Conservation (phyloP, 2,888 invertebrate genomes). For the Nomada lathburiana region DNA sequence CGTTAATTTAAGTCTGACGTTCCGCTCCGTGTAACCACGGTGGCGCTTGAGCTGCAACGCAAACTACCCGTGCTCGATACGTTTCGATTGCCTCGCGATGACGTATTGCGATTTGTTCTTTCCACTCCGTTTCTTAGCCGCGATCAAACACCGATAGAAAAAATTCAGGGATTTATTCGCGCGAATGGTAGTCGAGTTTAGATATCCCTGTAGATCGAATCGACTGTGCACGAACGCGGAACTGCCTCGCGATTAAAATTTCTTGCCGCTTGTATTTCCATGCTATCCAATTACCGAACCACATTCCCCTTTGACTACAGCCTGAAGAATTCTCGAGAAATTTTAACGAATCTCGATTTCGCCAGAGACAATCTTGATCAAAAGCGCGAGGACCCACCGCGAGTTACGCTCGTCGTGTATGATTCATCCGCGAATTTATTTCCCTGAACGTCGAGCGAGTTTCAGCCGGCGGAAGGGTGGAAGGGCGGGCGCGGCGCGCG, state of each 20-base stretch:
- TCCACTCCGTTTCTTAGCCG: no score
- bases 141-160: no score
- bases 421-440: slow-evolving; percentile 46
- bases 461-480: slow-evolving; percentile 14
- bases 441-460: neutral
- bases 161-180: no score
- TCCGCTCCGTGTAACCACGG: slow-evolving; percentile 37
- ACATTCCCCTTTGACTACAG: neutral
- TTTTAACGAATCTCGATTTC: slow-evolving; percentile 48
- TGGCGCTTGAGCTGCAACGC: neutral
- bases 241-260: slow-evolving; percentile 27
- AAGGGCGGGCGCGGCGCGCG: neutral
- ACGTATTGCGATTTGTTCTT: neutral
- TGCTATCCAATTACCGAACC: slow-evolving; percentile 49
- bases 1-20: slow-evolving; percentile 67
- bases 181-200: slow-evolving; percentile 5
- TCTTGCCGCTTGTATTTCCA: neutral
- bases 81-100: neutral
- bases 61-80: neutral
- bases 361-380: slow-evolving; percentile 22
- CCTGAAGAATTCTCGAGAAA: slow-evolving; percentile 27
- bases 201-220: neutral
- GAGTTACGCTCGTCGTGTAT: slow-evolving; percentile 26
- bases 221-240: slow-evolving; percentile 36
- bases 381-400: neutral